These are phyloP conservation scores for Cryptus viduatorius DNA, from an alignment of 2,888 invertebrate species.

Conservation along the genomic window DNA sequence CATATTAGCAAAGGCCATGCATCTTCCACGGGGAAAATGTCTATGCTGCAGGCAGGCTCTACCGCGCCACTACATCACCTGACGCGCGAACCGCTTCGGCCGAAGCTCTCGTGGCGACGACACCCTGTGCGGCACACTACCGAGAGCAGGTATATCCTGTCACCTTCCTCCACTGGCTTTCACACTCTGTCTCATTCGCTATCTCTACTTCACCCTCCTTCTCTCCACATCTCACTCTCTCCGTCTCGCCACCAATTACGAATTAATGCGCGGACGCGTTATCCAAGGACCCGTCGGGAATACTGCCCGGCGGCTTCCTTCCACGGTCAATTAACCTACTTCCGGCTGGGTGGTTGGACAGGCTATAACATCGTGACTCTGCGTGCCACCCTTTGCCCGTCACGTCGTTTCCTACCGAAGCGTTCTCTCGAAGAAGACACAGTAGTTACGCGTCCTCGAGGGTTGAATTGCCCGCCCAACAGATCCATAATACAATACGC, in stretches of 20 bases:
- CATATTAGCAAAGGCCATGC: slow-evolving; percentile 82
- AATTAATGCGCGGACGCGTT: slow-evolving; percentile 79
- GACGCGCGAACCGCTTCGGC: slow-evolving; percentile 74
- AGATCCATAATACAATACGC: background rate
- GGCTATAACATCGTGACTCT: slow-evolving; percentile 22
- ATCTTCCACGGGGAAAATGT: slow-evolving; percentile 81
- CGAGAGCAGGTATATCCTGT: slow-evolving; percentile 73
- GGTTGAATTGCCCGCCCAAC: background rate
- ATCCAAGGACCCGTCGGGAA: slow-evolving; percentile 74
- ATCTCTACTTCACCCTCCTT: background rate
- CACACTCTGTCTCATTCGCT: slow-evolving; percentile 15
- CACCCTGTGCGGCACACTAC: slow-evolving; percentile 24
- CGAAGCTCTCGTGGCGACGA: slow-evolving; percentile 50
- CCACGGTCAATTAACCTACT: slow-evolving; percentile 79
- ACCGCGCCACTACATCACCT: slow-evolving; percentile 78
- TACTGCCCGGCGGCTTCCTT: slow-evolving; percentile 65
- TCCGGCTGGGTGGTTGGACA: slow-evolving; percentile 61
- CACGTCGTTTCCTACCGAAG: background rate
- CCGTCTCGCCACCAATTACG: slow-evolving; percentile 77
- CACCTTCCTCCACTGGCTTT: slow-evolving; percentile 72
- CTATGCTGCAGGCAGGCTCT: slow-evolving; percentile 77
- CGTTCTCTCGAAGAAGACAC: slow-evolving; percentile 14
- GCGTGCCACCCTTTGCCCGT: slow-evolving; percentile 15
- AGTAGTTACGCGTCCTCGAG: background rate
- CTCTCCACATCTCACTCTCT: slow-evolving; percentile 6